phyloP scores from a whole-genome alignment of 2,113 vertebrate genomes.

The Drymodes brunneopygia region DNA sequence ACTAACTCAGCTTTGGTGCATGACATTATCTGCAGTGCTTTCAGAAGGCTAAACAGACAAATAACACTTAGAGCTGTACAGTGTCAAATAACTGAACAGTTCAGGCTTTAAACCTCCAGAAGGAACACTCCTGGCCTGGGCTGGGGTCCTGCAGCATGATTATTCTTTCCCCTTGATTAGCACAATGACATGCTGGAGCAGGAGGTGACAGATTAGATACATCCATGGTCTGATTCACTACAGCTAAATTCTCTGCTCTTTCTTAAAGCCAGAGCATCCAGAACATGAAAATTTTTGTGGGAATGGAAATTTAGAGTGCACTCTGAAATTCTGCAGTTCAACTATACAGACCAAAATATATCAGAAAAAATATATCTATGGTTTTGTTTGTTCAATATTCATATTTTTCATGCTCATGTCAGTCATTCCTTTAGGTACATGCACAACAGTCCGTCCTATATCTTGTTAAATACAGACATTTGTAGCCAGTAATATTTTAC shows the following conservation, averaged over 20 bases:
- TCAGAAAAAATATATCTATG: background rate
- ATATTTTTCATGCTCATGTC: background rate
- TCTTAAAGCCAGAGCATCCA: background rate
- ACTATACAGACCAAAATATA: background rate
- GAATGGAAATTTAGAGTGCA: background rate
- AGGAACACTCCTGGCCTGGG: background rate
- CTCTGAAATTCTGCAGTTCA: background rate
- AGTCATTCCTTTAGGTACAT: background rate
- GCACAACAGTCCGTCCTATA: background rate
- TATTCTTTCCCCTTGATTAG: background rate
- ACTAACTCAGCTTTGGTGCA: background rate
- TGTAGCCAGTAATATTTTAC: background rate
- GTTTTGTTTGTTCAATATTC: background rate
- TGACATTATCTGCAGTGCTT: background rate
- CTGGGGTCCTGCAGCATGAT: background rate
- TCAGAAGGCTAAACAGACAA: background rate
- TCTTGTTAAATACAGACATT: background rate
- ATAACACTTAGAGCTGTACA: background rate
- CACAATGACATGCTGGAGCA: background rate
- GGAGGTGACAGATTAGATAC: background rate
- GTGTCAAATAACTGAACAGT: background rate
- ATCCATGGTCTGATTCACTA: background rate
- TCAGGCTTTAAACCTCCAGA: background rate
- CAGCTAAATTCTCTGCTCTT: background rate
- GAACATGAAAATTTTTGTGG: background rate